Conservation (phyloP, 2,888 invertebrate species). For the Synanthedon myopaeformis region DNA sequence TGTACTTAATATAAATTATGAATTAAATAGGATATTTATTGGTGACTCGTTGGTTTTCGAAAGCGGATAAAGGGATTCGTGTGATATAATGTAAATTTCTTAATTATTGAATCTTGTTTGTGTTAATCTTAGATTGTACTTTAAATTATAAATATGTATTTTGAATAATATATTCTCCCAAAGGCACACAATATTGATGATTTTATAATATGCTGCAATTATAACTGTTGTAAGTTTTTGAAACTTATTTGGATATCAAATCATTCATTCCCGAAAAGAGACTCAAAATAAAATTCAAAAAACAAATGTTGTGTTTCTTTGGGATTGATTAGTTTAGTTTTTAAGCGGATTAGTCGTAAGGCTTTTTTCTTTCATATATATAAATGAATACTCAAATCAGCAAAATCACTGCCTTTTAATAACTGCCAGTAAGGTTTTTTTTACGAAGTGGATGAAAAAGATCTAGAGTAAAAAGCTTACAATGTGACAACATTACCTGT, state of each 20-base stretch:
- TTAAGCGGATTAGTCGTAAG: slow-evolving; percentile 21
- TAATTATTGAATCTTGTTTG: slow-evolving; percentile 29
- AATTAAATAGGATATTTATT: slow-evolving; percentile 31
- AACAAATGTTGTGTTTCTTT: slow-evolving; percentile 42
- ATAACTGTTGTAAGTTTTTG: neutral
- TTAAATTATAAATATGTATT: slow-evolving; percentile 28
- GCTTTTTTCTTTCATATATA: slow-evolving; percentile 18
- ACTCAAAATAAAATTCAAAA: neutral
- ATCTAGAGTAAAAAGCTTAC: slow-evolving; percentile 6
- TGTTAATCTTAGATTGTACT: slow-evolving; percentile 22
- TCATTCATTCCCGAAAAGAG: too few relatives aligned
- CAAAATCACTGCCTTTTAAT: slow-evolving; percentile 34
- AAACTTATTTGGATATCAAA: too few relatives aligned
- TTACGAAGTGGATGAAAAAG: neutral
- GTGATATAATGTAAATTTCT: slow-evolving; percentile 62
- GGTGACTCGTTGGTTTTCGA: slow-evolving; percentile 29
- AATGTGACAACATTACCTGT: slow-evolving; percentile 23
- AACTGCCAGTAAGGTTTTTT: slow-evolving; percentile 21
- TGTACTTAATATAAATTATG: neutral
- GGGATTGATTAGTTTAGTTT: slow-evolving; percentile 30
- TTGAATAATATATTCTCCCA: slow-evolving; percentile 32
- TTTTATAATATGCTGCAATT: neutral
- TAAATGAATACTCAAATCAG: slow-evolving; percentile 43
- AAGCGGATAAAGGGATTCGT: slow-evolving; percentile 29
- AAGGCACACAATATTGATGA: slow-evolving; percentile 35